A percentile compares a stretch with the other conserved stretches of the same genome.
Conservation (phyloP, 2,113 vertebrate genomes). For the Rhinoderma darwinii region DNA sequence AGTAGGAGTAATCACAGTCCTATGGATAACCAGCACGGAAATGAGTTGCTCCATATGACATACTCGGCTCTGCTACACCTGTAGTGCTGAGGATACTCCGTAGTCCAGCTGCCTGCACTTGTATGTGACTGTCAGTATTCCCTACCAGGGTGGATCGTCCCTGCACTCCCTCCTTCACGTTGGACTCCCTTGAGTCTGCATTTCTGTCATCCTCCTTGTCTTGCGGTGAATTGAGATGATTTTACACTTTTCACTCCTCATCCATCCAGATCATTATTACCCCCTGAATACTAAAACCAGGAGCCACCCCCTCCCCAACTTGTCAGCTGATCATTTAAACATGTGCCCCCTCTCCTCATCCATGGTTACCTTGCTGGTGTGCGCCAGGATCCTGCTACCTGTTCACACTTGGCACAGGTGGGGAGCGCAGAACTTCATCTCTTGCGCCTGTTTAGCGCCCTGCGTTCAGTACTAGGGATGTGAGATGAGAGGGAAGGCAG, state of each 20-base stretch:
- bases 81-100: background rate
- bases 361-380: background rate
- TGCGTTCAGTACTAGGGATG: background rate
- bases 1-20: background rate
- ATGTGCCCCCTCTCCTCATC: background rate
- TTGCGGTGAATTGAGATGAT: background rate
- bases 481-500: background rate
- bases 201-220: background rate
- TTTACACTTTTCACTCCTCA: background rate
- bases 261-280: background rate
- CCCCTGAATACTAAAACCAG: constrained; percentile 20
- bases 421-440: background rate
- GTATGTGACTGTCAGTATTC: background rate
- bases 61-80: background rate
- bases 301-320: background rate
- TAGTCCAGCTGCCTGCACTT: no score
- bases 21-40: no score
- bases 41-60: background rate
- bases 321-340: constrained; percentile 41
- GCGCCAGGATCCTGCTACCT: constrained; percentile 3
- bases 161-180: background rate
- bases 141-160: no score
- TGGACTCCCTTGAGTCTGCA: background rate
- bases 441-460: background rate
- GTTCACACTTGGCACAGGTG: background rate